A percentile compares a stretch with the other conserved stretches of the same genome.
These are phyloP conservation scores for Exephanes ischioxanthus DNA, from an alignment of 2,888 invertebrate species.

Conservation along the genomic window DNA sequence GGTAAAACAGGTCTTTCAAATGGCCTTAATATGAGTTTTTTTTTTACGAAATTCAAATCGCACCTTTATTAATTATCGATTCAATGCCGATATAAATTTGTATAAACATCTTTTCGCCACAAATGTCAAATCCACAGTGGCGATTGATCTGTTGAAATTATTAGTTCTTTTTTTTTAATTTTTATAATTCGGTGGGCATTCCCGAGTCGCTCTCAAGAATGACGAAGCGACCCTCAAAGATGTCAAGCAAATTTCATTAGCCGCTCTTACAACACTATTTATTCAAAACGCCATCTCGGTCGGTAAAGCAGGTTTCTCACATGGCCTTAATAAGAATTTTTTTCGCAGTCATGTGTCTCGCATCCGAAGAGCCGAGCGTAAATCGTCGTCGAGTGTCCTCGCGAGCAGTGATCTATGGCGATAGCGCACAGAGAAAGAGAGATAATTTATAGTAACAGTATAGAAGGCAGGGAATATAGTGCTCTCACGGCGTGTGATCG, in stretches of 20 bases:
- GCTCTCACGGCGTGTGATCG: slow-evolving; percentile 50
- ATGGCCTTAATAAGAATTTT: slow-evolving; percentile 23
- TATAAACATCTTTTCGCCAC: too few species aligned
- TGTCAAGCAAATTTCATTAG: background rate
- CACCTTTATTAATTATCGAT: too few species aligned
- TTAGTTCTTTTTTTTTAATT: too few species aligned
- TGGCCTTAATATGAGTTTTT: too few species aligned
- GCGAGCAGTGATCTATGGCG: slow-evolving; percentile 62
- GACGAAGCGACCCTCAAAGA: background rate
- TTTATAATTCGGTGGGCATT: too few species aligned
- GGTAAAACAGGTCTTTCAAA: too few species aligned
- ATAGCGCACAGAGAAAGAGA: slow-evolving; percentile 52
- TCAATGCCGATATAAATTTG: too few species aligned
- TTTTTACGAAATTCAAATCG: too few species aligned
- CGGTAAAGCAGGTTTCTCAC: slow-evolving; percentile 30
- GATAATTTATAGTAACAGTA: slow-evolving; percentile 30
- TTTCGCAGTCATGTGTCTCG: slow-evolving; percentile 53
- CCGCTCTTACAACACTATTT: background rate
- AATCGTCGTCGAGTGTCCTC: slow-evolving; percentile 65
- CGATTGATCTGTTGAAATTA: too few species aligned
- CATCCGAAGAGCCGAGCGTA: slow-evolving; percentile 59
- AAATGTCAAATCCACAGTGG: too few species aligned
- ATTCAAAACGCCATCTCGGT: background rate
- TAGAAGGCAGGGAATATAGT: slow-evolving; percentile 20
- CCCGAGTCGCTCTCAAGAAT: background rate